These are phyloP conservation scores for Dufourea novaeangliae DNA, from an alignment of 1,140 invertebrate genomes.

Conservation along the genomic window DNA sequence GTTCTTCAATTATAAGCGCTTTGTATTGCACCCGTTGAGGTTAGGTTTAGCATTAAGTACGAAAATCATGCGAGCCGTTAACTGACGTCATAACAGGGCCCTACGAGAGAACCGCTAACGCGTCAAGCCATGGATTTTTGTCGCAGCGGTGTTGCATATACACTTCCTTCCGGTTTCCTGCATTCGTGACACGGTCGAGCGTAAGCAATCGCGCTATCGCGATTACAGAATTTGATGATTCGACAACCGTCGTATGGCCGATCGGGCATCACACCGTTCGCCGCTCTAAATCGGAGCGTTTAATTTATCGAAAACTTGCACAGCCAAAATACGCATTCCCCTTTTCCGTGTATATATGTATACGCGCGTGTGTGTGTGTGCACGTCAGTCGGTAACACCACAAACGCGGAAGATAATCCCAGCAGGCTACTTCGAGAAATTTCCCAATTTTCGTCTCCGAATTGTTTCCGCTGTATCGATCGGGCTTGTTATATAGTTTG, in stretches of 20 bases:
- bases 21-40: conserved; percentile 20
- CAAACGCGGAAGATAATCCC: not conserved
- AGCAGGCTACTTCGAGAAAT: not conserved
- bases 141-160: not conserved
- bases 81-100: conserved; percentile 6
- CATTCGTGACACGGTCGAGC: not conserved
- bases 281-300: not conserved
- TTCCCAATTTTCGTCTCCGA: not conserved
- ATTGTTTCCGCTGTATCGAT: conserved; percentile 9
- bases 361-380: not conserved
- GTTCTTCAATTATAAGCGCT: conserved; percentile 9
- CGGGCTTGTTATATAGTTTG: conserved; percentile 7
- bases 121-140: conserved; percentile 2
- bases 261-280: not conserved
- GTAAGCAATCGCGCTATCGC: not conserved
- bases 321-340: not conserved
- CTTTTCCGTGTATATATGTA: not conserved
- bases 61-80: conserved; percentile 22
- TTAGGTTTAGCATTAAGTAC: conserved; percentile 47
- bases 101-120: not conserved
- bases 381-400: not conserved
- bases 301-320: not conserved
- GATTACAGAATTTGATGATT: not conserved
- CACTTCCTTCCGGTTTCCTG: conserved; percentile 22
- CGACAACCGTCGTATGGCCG: not conserved